A percentile compares a stretch with the other conserved stretches of the same genome.
Conservation (phyloP, 2,113 vertebrate genomes). For the Chauna torquata region DNA sequence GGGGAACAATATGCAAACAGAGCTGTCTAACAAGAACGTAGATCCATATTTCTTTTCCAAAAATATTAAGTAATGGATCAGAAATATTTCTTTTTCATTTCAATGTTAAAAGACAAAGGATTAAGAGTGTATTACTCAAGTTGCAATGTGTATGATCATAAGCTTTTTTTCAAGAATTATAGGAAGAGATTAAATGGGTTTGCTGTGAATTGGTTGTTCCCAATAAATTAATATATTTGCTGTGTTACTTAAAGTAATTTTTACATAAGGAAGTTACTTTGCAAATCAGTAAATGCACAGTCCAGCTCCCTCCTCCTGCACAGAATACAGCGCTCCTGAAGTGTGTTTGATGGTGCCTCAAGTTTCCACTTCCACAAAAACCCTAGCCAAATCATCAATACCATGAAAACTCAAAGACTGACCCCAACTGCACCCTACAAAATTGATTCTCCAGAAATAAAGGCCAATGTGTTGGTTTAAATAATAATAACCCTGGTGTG, state of each 20-base stretch:
- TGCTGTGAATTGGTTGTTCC: background rate
- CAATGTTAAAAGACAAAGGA: background rate
- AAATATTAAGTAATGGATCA: background rate
- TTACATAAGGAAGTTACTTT: background rate
- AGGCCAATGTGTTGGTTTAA: no score
- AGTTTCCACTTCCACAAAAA: constrained; percentile 43
- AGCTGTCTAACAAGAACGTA: background rate
- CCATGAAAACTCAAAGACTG: background rate
- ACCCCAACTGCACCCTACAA: background rate
- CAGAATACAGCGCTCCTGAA: background rate
- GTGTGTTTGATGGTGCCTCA: background rate
- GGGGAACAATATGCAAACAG: background rate
- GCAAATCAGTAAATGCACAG: background rate
- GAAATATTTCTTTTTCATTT: background rate
- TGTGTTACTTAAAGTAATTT: background rate
- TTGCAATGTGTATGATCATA: background rate
- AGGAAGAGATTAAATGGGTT: background rate
- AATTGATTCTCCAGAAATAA: constrained; percentile 14
- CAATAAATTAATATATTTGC: background rate
- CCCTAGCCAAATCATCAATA: background rate
- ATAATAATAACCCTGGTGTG: no score
- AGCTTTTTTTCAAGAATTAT: background rate
- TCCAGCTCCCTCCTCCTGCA: background rate
- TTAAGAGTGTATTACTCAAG: background rate
- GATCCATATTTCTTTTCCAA: background rate